A percentile compares a stretch with the other conserved stretches of the same genome.
Evolutionary conservation across 2,888 invertebrate species (phyloP).

Genomic region (Hedychridium roseum): DNA sequence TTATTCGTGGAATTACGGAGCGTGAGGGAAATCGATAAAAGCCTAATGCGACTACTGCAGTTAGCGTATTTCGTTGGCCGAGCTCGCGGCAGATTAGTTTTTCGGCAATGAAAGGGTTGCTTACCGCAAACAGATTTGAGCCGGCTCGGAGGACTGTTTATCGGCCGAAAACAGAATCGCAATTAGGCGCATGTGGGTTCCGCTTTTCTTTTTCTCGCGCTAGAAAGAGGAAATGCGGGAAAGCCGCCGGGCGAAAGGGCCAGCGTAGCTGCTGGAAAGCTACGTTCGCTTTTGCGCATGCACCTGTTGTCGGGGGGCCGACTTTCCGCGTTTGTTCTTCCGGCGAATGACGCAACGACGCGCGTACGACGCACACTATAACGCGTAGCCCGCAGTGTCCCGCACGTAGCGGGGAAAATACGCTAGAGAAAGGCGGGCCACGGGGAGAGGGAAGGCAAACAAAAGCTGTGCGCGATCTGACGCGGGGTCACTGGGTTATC

Average conservation of each 20-base stretch:
- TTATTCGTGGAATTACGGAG: no score
- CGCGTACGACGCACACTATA: constrained; percentile 12
- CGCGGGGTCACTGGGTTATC: constrained; percentile 52
- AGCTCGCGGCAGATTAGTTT: background rate
- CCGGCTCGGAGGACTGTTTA: background rate
- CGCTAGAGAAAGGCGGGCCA: background rate
- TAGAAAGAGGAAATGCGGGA: no score
- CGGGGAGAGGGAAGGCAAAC: constrained; percentile 3
- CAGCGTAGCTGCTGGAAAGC: no score
- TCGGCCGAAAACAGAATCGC: background rate
- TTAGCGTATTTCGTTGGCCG: background rate
- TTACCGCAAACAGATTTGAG: background rate
- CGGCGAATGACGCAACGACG: no score
- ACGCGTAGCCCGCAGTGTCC: constrained; percentile 5
- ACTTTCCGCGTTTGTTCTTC: constrained; percentile 10
- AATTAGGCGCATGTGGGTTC: background rate
- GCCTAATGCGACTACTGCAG: no score
- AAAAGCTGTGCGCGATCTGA: constrained; percentile 14
- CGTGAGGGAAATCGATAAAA: no score
- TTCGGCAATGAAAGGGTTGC: background rate
- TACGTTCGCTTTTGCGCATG: constrained; percentile 46
- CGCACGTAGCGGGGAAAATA: background rate
- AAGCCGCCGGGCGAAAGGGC: no score
- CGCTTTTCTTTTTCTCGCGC: no score
- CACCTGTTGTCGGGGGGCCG: constrained; percentile 42